A percentile compares a stretch with the other conserved stretches of the same genome.
These are phyloP conservation scores for Rhadinocentrus ornatus DNA, from an alignment of 2,797 vertebrate genomes.

Conservation along the genomic window DNA sequence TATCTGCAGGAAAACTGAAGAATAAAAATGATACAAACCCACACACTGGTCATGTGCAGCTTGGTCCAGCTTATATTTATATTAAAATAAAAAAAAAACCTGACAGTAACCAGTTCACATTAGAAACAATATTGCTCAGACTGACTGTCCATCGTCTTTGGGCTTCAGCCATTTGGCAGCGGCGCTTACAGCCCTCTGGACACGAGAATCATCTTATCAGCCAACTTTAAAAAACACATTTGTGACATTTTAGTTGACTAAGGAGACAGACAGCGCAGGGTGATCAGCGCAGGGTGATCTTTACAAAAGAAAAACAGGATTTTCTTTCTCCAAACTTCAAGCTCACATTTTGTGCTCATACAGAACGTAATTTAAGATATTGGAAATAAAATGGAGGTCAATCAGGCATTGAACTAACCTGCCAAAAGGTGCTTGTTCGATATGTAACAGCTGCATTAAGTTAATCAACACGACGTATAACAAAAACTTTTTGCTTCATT, in stretches of 20 bases:
- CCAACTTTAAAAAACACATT: constrained; percentile 6
- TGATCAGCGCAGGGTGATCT: neutral
- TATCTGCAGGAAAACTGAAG: constrained; percentile 42
- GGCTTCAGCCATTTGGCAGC: constrained; percentile 8
- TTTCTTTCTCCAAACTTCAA: constrained; percentile 1
- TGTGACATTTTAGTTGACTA: constrained; percentile 3
- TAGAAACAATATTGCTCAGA: constrained; percentile 19
- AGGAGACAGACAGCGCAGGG: neutral
- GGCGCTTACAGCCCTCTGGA: constrained; percentile 8
- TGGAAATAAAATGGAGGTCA: constrained; percentile 1
- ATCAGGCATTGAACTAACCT: constrained; percentile 27
- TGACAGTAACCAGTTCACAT: constrained; percentile 54
- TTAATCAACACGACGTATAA: constrained; percentile 26
- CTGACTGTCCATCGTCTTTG: constrained; percentile 12
- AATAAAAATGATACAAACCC: constrained; percentile 16
- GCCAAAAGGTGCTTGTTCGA: constrained; percentile 48
- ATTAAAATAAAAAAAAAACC: constrained; percentile 15
- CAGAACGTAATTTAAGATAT: constrained; percentile 7
- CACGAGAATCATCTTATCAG: neutral
- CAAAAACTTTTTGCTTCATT: constrained; percentile 58
- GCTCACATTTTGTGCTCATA: constrained; percentile 16
- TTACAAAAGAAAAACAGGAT: constrained; percentile 22
- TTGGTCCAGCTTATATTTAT: constrained; percentile 5
- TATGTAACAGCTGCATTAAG: constrained; percentile 49
- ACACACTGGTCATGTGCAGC: constrained; percentile 23